Evolutionary conservation across 2,888 invertebrate species (phyloP).

Genomic region (Agrotis segetum): DNA sequence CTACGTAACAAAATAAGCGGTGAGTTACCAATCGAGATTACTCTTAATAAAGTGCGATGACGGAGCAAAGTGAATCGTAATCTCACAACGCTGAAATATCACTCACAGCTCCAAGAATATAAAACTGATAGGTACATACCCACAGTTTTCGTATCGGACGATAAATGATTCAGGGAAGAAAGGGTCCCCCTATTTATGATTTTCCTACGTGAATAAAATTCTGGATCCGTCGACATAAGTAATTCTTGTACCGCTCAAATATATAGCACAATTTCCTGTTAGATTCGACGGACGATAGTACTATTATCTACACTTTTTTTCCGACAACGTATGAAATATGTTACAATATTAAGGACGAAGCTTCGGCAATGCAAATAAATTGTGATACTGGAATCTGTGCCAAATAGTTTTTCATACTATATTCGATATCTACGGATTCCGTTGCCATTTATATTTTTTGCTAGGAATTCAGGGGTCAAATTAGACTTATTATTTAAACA

Average conservation of each 20-base stretch:
- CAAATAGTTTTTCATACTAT: neutral
- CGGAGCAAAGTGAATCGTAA: constrained; percentile 40
- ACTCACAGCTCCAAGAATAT: constrained; percentile 49
- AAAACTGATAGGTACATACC: constrained; percentile 45
- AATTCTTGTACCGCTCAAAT: constrained; percentile 52
- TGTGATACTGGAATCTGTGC: constrained; percentile 8
- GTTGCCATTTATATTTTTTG: neutral
- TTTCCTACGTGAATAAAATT: constrained; percentile 63
- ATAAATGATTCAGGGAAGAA: constrained; percentile 63
- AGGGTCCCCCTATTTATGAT: constrained; percentile 65
- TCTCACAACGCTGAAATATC: constrained; percentile 45
- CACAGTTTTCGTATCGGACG: constrained; percentile 46
- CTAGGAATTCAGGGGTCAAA: neutral
- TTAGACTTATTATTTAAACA: neutral
- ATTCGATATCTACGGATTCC: neutral
- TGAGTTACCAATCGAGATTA: constrained; percentile 49
- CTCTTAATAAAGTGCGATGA: constrained; percentile 55
- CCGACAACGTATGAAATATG: constrained; percentile 2
- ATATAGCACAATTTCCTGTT: constrained; percentile 53
- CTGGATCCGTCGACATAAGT: constrained; percentile 50
- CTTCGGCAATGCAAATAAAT: constrained; percentile 6
- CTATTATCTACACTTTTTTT: constrained; percentile 32
- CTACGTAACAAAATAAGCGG: constrained; percentile 45
- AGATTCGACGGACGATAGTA: constrained; percentile 38
- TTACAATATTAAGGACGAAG: constrained; percentile 8